A percentile compares a stretch with the other conserved stretches of the same genome.
Conservation (phyloP, 2,888 invertebrate genomes). For the Tetranychus truncatus region DNA sequence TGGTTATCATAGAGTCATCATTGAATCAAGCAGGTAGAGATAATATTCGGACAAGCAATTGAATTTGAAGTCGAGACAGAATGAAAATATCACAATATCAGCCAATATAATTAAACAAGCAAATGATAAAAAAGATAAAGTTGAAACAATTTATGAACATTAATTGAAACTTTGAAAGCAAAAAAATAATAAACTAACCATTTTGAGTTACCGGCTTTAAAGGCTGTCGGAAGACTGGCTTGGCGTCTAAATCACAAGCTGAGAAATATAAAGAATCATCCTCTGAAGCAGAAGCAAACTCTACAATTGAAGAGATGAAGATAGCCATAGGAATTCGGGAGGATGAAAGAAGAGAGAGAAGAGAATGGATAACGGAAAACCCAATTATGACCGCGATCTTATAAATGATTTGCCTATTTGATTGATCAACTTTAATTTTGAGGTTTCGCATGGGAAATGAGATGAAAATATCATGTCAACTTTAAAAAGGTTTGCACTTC, state of each 20-base stretch:
- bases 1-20: background rate
- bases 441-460: too few species aligned
- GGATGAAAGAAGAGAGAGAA: background rate
- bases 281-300: slow-evolving; percentile 5
- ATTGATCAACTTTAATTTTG: too few species aligned
- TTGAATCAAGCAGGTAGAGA: background rate
- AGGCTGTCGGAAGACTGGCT: slow-evolving; percentile 4
- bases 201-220: background rate
- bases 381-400: background rate
- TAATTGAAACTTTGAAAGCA: background rate
- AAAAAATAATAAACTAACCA: background rate
- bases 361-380: background rate
- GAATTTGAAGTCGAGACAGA: background rate
- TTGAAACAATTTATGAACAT: background rate
- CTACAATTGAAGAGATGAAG: background rate
- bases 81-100: background rate
- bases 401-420: background rate
- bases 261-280: slow-evolving; percentile 11
- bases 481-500: too few species aligned
- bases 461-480: too few species aligned
- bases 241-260: background rate
- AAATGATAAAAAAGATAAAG: background rate
- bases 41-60: background rate
- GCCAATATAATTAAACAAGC: too few species aligned
- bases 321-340: background rate